A percentile compares a stretch with the other conserved stretches of the same genome.
phyloP scores from a whole-genome alignment of 1,140 invertebrate genomes.

The Goniozus legneri region DNA sequence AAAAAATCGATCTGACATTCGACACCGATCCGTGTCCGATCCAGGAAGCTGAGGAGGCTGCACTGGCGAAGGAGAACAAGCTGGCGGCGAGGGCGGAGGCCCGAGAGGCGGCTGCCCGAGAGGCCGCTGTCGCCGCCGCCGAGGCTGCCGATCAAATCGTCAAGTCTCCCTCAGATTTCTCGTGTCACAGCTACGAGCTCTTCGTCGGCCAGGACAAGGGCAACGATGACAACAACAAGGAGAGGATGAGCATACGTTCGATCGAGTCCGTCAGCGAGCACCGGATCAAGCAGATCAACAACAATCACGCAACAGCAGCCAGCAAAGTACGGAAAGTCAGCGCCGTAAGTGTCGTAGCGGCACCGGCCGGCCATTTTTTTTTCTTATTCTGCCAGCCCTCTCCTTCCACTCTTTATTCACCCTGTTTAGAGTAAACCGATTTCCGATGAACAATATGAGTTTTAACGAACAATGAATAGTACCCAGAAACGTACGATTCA shows the following conservation, averaged over 20 bases:
- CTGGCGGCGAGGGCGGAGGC: slow-evolving; percentile 67
- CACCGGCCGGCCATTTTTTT: not conserved
- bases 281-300: slow-evolving; percentile 58
- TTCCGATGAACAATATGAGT: no score
- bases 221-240: slow-evolving; percentile 82
- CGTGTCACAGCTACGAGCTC: slow-evolving; percentile 84
- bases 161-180: slow-evolving; percentile 86
- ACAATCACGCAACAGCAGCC: slow-evolving; percentile 51
- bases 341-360: slow-evolving; percentile 70
- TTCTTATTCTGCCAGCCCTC: not conserved
- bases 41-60: slow-evolving; percentile 83
- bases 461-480: no score
- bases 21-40: no score
- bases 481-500: no score
- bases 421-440: no score
- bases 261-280: slow-evolving; percentile 84
- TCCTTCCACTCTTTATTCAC: not conserved
- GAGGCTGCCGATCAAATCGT: slow-evolving; percentile 61
- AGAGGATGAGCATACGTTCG: slow-evolving; percentile 86
- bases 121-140: slow-evolving; percentile 62
- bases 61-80: slow-evolving; percentile 69
- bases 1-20: no score
- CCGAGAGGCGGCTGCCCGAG: slow-evolving; percentile 61
- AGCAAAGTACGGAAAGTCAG: slow-evolving; percentile 84
- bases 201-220: slow-evolving; percentile 83